A percentile compares a stretch with the other conserved stretches of the same genome.
These are phyloP conservation scores for Chamaea fasciata DNA, from an alignment of 2,113 vertebrate species.

Conservation along the genomic window DNA sequence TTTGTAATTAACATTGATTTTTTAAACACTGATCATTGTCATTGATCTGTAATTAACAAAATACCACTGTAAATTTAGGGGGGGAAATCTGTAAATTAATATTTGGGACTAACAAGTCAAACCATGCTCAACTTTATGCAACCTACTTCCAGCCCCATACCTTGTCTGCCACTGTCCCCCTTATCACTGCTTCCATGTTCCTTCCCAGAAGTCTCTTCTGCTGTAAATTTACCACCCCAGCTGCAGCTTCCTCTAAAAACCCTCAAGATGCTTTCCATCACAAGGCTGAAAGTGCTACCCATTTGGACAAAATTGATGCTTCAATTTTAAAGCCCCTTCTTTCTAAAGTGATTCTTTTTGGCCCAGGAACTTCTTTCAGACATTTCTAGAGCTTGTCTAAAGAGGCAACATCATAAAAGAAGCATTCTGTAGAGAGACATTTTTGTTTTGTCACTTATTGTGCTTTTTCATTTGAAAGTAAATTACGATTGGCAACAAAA, in stretches of 20 bases:
- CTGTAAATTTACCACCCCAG: background rate
- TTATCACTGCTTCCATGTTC: background rate
- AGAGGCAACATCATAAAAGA: background rate
- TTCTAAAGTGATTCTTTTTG: background rate
- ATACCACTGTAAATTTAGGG: background rate
- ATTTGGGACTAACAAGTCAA: background rate
- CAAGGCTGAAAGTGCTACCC: background rate
- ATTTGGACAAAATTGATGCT: background rate
- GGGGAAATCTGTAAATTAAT: rapidly evolving
- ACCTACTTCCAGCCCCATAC: background rate
- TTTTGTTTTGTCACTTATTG: background rate
- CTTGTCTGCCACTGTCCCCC: background rate
- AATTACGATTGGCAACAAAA: background rate
- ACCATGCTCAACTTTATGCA: background rate
- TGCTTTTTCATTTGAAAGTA: background rate
- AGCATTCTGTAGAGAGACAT: background rate
- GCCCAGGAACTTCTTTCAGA: background rate
- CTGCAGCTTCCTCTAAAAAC: background rate
- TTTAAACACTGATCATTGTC: background rate
- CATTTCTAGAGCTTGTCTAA: background rate
- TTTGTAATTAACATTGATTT: background rate
- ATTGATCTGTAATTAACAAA: background rate
- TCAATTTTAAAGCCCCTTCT: background rate
- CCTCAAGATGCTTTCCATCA: background rate
- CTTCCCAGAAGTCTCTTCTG: background rate